Percentiles rank a stretch among this genome's conserved stretches.
These are phyloP conservation scores for Beris chalybata DNA, from an alignment of 2,888 invertebrate species.

Conservation along the genomic window DNA sequence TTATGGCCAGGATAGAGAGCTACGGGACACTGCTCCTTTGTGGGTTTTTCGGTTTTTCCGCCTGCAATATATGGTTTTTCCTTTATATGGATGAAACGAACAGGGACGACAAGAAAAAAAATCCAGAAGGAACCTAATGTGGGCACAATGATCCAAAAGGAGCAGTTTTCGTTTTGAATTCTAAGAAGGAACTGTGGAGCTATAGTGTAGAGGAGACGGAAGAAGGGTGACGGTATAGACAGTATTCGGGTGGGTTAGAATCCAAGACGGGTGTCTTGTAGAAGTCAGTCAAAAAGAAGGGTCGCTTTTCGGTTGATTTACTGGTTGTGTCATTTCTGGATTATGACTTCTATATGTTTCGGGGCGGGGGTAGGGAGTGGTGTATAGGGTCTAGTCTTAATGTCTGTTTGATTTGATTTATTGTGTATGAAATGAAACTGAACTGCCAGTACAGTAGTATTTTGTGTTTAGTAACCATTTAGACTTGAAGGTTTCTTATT, in stretches of 20 bases:
- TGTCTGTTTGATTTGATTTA: constrained; percentile 33
- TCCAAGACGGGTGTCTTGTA: constrained; percentile 5
- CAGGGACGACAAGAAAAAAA: no score
- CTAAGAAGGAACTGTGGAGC: no score
- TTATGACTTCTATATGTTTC: constrained; percentile 33
- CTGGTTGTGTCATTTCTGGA: constrained; percentile 36
- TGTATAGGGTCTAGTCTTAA: constrained; percentile 19
- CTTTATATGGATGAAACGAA: no score
- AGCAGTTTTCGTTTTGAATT: no score
- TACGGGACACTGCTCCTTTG: no score
- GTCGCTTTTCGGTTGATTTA: constrained; percentile 35
- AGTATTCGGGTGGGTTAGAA: constrained; percentile 1
- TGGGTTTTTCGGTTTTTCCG: no score
- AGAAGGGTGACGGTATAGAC: no score
- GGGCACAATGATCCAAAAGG: no score
- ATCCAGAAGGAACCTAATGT: no score
- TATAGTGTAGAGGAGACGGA: no score
- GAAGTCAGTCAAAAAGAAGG: constrained; percentile 26
- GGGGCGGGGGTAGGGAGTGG: not conserved
- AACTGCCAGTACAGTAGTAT: constrained; percentile 20
- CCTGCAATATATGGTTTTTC: no score
- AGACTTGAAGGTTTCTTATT: constrained; percentile 23
- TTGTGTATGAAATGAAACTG: constrained; percentile 27
- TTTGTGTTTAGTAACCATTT: constrained; percentile 27
- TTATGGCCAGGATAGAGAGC: no score